Evolutionary conservation across 2,113 vertebrate species (phyloP).

Genomic region (Rhinolophus ferrumequinum): DNA sequence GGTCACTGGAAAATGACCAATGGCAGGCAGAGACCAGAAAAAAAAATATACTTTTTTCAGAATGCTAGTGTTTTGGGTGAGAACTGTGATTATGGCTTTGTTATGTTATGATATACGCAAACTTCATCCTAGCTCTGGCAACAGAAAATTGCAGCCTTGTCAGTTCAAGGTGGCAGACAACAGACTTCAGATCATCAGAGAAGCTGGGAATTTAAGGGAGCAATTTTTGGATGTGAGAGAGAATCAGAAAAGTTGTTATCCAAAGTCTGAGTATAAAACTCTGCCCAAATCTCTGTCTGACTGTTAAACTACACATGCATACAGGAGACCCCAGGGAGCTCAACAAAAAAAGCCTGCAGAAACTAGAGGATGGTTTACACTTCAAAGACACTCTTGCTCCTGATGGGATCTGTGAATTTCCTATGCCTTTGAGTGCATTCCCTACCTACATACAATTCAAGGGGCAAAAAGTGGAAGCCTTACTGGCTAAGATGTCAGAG

Average conservation of each 20-base stretch:
- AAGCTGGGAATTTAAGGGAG: neutral
- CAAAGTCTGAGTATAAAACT: neutral
- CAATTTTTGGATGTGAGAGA: neutral
- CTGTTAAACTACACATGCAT: neutral
- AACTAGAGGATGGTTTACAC: neutral
- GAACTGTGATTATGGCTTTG: constrained; percentile 1
- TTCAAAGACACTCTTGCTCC: neutral
- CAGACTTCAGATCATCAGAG: constrained; percentile 28
- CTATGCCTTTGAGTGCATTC: neutral
- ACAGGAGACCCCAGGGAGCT: neutral
- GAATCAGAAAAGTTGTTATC: neutral
- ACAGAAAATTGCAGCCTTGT: constrained; percentile 23
- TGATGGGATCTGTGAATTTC: neutral
- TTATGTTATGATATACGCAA: neutral
- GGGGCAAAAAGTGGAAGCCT: neutral
- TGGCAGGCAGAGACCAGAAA: neutral
- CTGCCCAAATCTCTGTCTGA: neutral
- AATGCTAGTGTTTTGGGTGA: neutral
- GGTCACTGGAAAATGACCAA: neutral
- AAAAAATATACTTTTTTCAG: neutral
- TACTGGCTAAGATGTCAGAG: neutral
- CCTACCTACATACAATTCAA: neutral
- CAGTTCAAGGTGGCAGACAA: neutral
- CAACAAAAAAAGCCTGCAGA: neutral
- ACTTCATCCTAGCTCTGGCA: neutral